Evolutionary conservation across 2,888 invertebrate species (phyloP), one percentile per base, ranked within the genome.

Genomic region (Lumbricus terrestris): DNA sequence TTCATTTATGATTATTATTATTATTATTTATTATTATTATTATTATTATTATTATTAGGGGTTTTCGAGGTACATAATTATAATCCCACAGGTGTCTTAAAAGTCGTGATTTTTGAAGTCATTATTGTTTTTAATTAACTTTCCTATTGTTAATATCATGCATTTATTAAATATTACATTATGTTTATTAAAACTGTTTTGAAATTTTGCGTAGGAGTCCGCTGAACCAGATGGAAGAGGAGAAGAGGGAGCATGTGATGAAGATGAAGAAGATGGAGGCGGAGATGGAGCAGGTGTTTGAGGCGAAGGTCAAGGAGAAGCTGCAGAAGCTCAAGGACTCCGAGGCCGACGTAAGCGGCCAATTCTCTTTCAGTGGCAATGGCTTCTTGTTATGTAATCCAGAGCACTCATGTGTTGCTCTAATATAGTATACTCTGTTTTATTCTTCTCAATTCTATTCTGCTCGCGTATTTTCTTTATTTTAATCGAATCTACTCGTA

Each of bases 261-360:
- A 98, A 98, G 95, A 98, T 99, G 97, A 98, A 98, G 96, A 98
- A 98, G 95, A 98, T 98, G 98, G 99, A 99, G 95, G 97, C 97
- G 82, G 99, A 99, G 95, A 98, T 99, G 98, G 99, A 99, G 95
- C 98, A 98, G 96, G 99, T 99, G 92, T 99, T 99, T 95, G 98
- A 99, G 95, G 97, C 98, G 97, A 99, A 99, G 96, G 99, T 98
- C 89, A 96, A 97, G 94, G 99, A 99, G 95, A 98, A 99, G 96
- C 97, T 97, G 94, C 97, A 98, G 94, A 98, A 98, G 95, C 96
- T 99, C 93, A 98, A 98, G 95, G 98, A 99, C 95, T 98, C 98
- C 0, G 98, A 99, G 95, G 96, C 97, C 92, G 98, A 99, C 94
- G 96, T 96, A 95, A 96, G 96, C 94, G 3, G 11, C n/a, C 69